Conservation (phyloP, 2,113 vertebrate genomes). For the Heliornis fulica region DNA sequence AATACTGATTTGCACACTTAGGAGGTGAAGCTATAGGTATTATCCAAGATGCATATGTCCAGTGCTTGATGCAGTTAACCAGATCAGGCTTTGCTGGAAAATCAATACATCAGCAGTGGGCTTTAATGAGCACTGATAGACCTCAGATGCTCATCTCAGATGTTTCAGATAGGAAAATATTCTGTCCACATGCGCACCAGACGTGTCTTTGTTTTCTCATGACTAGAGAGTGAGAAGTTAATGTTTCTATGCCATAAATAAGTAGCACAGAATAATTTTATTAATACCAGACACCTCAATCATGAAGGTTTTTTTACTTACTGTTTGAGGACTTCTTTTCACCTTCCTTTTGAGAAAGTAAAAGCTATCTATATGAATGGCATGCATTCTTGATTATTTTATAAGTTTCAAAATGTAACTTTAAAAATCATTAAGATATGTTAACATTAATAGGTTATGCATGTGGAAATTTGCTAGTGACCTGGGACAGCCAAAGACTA, state of each 20-base stretch:
- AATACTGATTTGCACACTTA: not conserved
- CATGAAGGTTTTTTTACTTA: not conserved
- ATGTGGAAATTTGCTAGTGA: not conserved
- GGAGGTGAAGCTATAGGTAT: not conserved
- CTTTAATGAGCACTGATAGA: not conserved
- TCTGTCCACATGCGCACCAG: no score
- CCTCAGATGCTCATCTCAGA: not conserved
- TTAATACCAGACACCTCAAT: not conserved
- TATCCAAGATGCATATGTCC: not conserved
- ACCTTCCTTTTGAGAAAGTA: not conserved
- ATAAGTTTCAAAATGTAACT: not conserved
- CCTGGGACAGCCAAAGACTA: not conserved
- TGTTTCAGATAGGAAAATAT: not conserved
- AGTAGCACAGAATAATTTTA: not conserved
- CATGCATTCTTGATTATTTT: not conserved
- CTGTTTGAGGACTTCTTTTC: not conserved
- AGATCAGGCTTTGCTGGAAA: not conserved
- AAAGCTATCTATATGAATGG: not conserved
- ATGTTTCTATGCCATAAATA: not conserved
- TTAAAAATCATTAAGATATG: not conserved
- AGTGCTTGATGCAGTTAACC: not conserved
- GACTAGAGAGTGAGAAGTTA: not conserved
- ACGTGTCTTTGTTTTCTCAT: not conserved
- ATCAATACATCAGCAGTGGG: rapidly evolving
- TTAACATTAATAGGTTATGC: not conserved